phyloP scores from a whole-genome alignment of 2,888 invertebrate genomes.

The Abrostola triplasia region DNA sequence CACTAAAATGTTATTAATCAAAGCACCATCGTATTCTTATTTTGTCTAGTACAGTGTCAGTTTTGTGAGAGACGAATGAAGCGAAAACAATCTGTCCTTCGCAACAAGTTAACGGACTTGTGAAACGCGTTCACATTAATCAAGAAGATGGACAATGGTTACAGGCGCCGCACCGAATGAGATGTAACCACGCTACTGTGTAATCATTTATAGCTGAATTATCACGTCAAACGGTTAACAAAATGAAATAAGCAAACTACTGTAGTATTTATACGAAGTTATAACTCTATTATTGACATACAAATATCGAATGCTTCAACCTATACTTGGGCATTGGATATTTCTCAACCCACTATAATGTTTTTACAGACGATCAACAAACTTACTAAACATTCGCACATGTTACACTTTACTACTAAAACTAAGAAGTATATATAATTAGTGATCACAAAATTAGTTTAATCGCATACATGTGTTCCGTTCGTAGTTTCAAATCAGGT shows the following conservation, averaged over 20 bases:
- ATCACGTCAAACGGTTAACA: slow-evolving; percentile 18
- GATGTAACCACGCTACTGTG: slow-evolving; percentile 44
- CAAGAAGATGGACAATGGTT: slow-evolving; percentile 71
- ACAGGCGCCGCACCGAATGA: slow-evolving; percentile 60
- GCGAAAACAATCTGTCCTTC: slow-evolving; percentile 67
- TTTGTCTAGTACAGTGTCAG: slow-evolving; percentile 60
- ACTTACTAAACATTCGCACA: neutral
- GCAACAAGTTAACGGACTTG: slow-evolving; percentile 76
- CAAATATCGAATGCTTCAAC: no score
- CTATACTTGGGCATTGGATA: no score
- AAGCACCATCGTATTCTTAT: slow-evolving; percentile 66
- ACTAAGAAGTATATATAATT: neutral
- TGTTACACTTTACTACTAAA: neutral
- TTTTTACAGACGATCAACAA: neutral
- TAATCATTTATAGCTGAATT: slow-evolving; percentile 30
- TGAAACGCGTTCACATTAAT: slow-evolving; percentile 74
- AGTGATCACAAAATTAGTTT: neutral
- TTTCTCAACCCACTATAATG: no score
- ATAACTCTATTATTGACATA: no score
- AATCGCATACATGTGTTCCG: slow-evolving; percentile 1
- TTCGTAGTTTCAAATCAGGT: no score
- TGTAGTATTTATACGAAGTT: no score
- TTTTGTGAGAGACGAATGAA: slow-evolving; percentile 62
- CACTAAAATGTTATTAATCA: slow-evolving; percentile 71
- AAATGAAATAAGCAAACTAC: no score